Evolutionary conservation across 1,140 invertebrate genomes (phyloP).

Genomic region (Drosophila prosaltans): DNA sequence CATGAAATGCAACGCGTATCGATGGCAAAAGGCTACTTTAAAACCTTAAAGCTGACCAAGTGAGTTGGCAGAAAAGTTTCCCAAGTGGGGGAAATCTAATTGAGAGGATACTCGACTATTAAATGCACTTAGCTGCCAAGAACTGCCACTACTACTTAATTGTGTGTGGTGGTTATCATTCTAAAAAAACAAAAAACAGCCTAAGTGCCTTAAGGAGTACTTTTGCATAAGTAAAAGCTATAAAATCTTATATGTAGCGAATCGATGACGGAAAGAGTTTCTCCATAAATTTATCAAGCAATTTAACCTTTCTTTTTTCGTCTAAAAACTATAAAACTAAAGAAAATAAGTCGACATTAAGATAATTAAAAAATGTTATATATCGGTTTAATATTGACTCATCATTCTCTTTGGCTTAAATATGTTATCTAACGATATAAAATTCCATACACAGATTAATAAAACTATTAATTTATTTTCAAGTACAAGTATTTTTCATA

Average conservation of each 20-base stretch:
- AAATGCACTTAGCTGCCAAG: slow-evolving; percentile 53
- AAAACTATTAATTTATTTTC: no score
- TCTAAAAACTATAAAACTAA: no score
- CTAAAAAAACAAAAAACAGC: background rate
- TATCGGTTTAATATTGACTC: background rate
- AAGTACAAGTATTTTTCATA: background rate
- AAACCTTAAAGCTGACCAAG: slow-evolving; percentile 7
- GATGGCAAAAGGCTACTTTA: slow-evolving; percentile 37
- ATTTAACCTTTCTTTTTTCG: no score
- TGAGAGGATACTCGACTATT: slow-evolving; percentile 59
- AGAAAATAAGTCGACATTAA: no score
- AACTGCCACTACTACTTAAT: background rate
- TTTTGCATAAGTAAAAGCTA: background rate
- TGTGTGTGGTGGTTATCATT: background rate
- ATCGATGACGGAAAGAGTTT: background rate
- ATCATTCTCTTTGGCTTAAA: background rate
- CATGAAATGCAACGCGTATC: slow-evolving; percentile 54
- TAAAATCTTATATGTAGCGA: background rate
- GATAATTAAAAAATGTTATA: no score
- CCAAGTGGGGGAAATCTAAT: slow-evolving; percentile 36
- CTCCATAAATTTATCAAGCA: no score
- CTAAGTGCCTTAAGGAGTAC: background rate
- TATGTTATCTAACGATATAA: no score
- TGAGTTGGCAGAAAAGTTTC: background rate
- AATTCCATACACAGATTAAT: no score